These are phyloP conservation scores for Oxygymnocypris stewartii DNA, from an alignment of 2,113 vertebrate species.

Conservation along the genomic window DNA sequence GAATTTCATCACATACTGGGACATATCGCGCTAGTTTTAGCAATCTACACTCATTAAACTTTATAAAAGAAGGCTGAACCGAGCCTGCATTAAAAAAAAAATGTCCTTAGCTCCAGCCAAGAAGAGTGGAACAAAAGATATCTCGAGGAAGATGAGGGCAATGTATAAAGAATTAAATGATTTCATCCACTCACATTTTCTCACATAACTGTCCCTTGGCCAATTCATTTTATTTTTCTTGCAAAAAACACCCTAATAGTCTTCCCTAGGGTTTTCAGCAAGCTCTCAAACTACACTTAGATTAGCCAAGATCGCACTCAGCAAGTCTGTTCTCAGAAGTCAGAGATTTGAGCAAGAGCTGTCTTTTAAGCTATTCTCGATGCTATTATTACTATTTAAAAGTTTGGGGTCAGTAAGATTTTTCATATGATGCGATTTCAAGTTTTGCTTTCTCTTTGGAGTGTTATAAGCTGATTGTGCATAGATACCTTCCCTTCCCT, in stretches of 20 bases:
- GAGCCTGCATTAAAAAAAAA: not conserved
- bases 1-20: constrained; percentile 40
- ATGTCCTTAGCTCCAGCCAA: constrained; percentile 13
- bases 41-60: constrained; percentile 31
- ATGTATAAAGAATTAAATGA: constrained; percentile 5
- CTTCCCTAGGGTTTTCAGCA: not conserved
- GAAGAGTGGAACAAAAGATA: not conserved
- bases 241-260: not conserved
- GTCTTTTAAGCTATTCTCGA: not conserved
- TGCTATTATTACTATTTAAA: not conserved
- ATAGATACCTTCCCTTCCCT: too few relatives aligned
- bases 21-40: constrained; percentile 23
- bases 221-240: too few relatives aligned
- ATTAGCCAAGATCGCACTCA: not conserved
- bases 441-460: too few relatives aligned
- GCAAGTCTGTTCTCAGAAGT: not conserved
- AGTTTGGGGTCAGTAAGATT: not conserved
- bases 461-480: too few relatives aligned
- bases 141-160: constrained; percentile 1
- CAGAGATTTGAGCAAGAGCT: not conserved
- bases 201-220: not conserved
- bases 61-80: constrained; percentile 1
- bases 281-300: not conserved
- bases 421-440: not conserved
- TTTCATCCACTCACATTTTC: constrained; percentile 26